Conservation (phyloP, 2,888 invertebrate species). For the Cactoblastis cactorum region DNA sequence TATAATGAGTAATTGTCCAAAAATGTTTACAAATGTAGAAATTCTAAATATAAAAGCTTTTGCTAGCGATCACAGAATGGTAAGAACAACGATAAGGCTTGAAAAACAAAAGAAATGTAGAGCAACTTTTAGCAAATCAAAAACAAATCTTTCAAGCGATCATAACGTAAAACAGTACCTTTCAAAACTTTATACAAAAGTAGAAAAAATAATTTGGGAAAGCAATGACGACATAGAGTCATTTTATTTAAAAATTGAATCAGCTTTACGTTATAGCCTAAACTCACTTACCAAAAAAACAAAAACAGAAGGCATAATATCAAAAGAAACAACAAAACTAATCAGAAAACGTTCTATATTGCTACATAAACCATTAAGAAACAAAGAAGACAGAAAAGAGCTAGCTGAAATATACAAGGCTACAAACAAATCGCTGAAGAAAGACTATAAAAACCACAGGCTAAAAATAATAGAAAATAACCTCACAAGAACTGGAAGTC, state of each 20-base stretch:
- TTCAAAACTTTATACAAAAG: not conserved
- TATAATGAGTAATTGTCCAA: not conserved
- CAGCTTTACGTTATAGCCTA: not conserved
- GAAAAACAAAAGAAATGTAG: not conserved
- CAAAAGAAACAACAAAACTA: not conserved
- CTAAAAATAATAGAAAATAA: not conserved
- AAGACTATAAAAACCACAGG: not conserved
- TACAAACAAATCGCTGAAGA: not conserved
- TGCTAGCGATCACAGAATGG: not conserved
- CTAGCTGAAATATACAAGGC: not conserved
- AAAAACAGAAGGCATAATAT: not conserved
- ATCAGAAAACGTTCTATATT: not conserved
- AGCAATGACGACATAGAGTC: not conserved
- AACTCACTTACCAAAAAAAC: not conserved
- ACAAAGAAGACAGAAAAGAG: not conserved
- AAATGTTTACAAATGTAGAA: not conserved
- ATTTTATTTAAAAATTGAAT: not conserved
- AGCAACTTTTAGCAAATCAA: not conserved
- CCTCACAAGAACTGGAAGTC: not conserved
- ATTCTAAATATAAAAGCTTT: not conserved
- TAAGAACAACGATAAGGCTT: not conserved
- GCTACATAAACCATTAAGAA: not conserved
- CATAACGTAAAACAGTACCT: not conserved
- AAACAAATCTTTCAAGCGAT: not conserved
- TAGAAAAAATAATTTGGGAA: not conserved